These are phyloP conservation scores for Leptodirus hochenwartii DNA, from an alignment of 2,888 invertebrate genomes.

Conservation along the genomic window DNA sequence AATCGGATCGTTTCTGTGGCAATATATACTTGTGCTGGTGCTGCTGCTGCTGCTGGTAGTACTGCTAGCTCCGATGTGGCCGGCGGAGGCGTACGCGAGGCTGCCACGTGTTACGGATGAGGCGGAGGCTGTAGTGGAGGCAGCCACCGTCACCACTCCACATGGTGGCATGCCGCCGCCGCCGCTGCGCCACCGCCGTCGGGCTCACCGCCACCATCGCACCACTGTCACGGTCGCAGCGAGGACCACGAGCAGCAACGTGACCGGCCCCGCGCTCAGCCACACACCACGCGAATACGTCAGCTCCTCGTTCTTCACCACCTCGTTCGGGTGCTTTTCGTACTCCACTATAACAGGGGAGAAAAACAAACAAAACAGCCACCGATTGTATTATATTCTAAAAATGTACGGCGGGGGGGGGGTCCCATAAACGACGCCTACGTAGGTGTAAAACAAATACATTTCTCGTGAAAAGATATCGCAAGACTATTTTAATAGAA, in stretches of 20 bases:
- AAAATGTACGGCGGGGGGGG: too few relatives aligned
- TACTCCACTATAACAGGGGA: constrained; percentile 48
- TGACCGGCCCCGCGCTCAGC: constrained; percentile 18
- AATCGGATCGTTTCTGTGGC: too few relatives aligned
- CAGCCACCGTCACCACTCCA: too few relatives aligned
- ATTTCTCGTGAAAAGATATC: too few relatives aligned
- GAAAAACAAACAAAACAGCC: constrained; percentile 9
- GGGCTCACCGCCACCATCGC: constrained; percentile 23
- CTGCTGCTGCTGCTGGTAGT: too few relatives aligned
- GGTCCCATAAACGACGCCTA: neutral
- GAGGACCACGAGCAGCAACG: constrained; percentile 17
- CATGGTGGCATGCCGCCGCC: constrained; percentile 12
- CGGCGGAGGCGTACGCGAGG: too few relatives aligned
- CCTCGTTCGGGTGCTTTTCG: constrained; percentile 76
- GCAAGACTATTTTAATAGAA: too few relatives aligned
- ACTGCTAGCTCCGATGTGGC: too few relatives aligned
- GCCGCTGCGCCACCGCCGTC: constrained; percentile 15
- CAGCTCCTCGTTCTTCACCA: constrained; percentile 78
- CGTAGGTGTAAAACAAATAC: neutral
- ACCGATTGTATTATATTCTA: too few relatives aligned
- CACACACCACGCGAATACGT: constrained; percentile 41
- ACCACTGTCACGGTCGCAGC: constrained; percentile 18
- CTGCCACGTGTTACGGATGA: too few relatives aligned
- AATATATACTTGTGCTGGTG: too few relatives aligned
- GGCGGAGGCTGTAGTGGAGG: too few relatives aligned